Percentiles rank a stretch among this genome's conserved stretches.
phyloP scores from a whole-genome alignment of 2,113 vertebrate species.

The Lasiurus borealis region DNA sequence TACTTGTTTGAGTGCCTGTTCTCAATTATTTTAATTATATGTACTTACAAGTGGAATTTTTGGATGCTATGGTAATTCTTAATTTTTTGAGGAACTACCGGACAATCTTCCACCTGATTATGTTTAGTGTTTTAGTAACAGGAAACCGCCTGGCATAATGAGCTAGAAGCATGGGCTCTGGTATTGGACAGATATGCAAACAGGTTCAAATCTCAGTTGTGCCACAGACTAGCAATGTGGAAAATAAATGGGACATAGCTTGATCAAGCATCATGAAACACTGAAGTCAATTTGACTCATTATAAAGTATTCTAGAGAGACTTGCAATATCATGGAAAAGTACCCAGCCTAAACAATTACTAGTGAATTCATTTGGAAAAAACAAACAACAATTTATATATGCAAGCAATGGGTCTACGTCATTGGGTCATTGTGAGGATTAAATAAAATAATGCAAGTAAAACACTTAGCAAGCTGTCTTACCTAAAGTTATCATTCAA shows the following conservation, averaged over 20 bases:
- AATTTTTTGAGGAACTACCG: not conserved
- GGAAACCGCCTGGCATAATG: not conserved
- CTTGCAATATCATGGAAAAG: not conserved
- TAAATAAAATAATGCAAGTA: constrained; percentile 32
- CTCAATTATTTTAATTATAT: not conserved
- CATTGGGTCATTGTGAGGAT: not conserved
- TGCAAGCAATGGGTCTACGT: not conserved
- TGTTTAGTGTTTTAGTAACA: not conserved
- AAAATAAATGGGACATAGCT: not conserved
- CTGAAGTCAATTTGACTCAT: not conserved
- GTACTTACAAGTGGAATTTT: not conserved
- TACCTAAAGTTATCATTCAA: not conserved
- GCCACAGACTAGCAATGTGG: not conserved
- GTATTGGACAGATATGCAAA: not conserved
- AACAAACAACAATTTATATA: not conserved
- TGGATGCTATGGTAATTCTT: not conserved
- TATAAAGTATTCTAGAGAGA: not conserved
- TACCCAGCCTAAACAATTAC: not conserved
- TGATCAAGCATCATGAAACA: not conserved
- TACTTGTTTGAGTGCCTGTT: not conserved
- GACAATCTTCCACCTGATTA: not conserved
- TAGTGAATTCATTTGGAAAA: not conserved
- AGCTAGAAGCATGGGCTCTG: not conserved
- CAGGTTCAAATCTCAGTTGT: not conserved
- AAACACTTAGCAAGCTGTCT: not conserved